Evolutionary conservation across 2,797 vertebrate genomes (phyloP).

Genomic region (Pampus argenteus): DNA sequence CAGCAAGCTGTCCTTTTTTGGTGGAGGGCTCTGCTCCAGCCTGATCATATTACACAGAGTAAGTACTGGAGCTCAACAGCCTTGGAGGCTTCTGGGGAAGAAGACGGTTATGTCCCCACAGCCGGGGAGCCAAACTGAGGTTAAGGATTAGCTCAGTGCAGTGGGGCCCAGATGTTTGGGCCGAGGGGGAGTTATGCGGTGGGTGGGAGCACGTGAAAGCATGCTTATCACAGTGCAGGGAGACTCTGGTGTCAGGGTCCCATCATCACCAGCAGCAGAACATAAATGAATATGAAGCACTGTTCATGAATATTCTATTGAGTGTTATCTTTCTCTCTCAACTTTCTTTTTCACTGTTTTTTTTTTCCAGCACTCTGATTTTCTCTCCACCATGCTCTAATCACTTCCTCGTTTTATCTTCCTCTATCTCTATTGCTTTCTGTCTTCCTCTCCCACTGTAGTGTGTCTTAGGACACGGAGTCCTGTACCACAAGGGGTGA

Average conservation of each 20-base stretch:
- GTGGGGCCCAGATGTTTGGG: slow-evolving; percentile 49
- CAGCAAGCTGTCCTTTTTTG: slow-evolving; percentile 60
- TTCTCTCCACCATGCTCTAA: slow-evolving; percentile 40
- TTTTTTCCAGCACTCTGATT: slow-evolving; percentile 30
- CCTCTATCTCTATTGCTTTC: slow-evolving; percentile 12
- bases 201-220: slow-evolving; percentile 55
- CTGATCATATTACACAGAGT: slow-evolving; percentile 82
- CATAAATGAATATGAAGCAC: slow-evolving; percentile 71
- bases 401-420: slow-evolving; percentile 53
- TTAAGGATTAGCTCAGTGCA: slow-evolving; percentile 66
- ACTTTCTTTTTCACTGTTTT: slow-evolving; percentile 41
- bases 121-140: slow-evolving; percentile 61
- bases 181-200: slow-evolving; percentile 45
- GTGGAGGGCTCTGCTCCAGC: slow-evolving; percentile 60
- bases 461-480: slow-evolving; percentile 35
- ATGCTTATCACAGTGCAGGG: slow-evolving; percentile 67
- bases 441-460: slow-evolving; percentile 30
- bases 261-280: slow-evolving; percentile 69
- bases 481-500: slow-evolving; percentile 45
- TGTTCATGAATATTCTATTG: slow-evolving; percentile 80
- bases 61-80: slow-evolving; percentile 60
- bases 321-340: slow-evolving; percentile 63
- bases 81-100: slow-evolving; percentile 58
- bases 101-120: slow-evolving; percentile 52
- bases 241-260: slow-evolving; percentile 68